phyloP scores from a whole-genome alignment of 2,888 invertebrate species.

The Thumatha senex region DNA sequence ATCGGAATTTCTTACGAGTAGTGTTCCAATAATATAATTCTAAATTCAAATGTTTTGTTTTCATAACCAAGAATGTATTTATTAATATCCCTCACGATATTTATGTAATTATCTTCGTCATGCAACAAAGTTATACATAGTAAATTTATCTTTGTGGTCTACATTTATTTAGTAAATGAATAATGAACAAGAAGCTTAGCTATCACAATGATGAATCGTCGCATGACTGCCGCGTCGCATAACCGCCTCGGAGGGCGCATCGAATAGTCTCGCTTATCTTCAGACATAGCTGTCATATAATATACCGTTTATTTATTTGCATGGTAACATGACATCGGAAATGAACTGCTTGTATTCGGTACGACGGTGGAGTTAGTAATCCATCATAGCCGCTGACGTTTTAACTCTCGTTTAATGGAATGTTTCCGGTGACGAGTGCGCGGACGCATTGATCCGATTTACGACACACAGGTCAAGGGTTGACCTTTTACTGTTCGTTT shows the following conservation, averaged over 20 bases:
- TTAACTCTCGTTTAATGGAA: conserved; percentile 55
- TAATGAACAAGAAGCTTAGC: conserved; percentile 11
- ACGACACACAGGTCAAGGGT: conserved; percentile 53
- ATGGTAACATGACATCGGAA: conserved; percentile 39
- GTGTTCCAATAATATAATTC: background rate
- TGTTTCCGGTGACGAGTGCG: conserved; percentile 54
- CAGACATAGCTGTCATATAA: conserved; percentile 13
- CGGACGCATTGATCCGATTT: conserved; percentile 54
- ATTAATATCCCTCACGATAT: background rate
- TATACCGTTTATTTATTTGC: conserved; percentile 35
- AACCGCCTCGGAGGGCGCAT: conserved; percentile 1
- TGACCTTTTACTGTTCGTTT: conserved; percentile 60
- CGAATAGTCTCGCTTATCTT: conserved; percentile 13
- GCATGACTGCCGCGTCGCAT: conserved; percentile 15
- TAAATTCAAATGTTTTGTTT: background rate
- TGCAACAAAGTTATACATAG: background rate
- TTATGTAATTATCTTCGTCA: background rate
- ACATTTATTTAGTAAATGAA: conserved; percentile 9
- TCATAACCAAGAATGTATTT: too few species aligned
- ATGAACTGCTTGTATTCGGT: conserved; percentile 40
- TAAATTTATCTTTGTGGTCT: background rate
- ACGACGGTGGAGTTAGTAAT: conserved; percentile 44
- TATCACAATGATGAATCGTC: conserved; percentile 26
- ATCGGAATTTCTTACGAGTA: background rate
- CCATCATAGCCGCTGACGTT: conserved; percentile 50